Evolutionary conservation across 2,797 vertebrate species (phyloP).

Genomic region (Hypotaenidia philippensis): DNA sequence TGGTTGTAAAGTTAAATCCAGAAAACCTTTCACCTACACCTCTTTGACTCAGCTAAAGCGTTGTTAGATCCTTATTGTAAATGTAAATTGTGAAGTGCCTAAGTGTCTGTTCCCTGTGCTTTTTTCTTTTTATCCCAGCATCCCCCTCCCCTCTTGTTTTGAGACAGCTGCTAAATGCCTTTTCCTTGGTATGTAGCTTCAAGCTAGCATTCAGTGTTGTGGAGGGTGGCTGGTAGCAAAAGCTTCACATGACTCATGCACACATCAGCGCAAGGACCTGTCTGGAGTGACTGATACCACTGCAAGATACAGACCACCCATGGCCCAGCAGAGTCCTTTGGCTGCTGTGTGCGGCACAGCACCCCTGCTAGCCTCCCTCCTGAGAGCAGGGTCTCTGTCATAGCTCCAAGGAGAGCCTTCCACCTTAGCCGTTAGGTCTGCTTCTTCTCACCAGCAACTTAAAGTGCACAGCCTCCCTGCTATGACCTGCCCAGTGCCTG

Average conservation of each 20-base stretch:
- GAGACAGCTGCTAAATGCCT: not conserved
- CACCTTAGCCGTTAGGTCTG: accelerated
- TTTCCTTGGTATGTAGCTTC: not conserved
- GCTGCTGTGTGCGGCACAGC: not conserved
- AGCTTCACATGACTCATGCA: accelerated
- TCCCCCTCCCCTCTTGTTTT: not conserved
- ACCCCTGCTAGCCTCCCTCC: not conserved
- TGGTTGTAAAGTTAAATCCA: not conserved
- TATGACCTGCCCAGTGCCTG: not conserved
- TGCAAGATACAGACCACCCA: too few species aligned
- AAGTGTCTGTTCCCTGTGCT: not conserved
- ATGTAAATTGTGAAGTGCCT: not conserved
- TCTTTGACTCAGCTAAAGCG: not conserved
- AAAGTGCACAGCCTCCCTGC: not conserved
- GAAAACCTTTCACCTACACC: not conserved
- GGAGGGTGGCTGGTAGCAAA: not conserved
- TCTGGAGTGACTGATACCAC: not conserved
- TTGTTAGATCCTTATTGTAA: not conserved
- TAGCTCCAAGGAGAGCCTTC: accelerated
- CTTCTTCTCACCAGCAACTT: not conserved
- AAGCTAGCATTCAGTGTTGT: not conserved
- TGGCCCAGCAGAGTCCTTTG: not conserved
- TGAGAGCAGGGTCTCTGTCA: accelerated
- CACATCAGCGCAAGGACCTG: accelerated
- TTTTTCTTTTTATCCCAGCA: not conserved